phyloP scores from a whole-genome alignment of 2,888 invertebrate genomes.

The Andrena dorsata region DNA sequence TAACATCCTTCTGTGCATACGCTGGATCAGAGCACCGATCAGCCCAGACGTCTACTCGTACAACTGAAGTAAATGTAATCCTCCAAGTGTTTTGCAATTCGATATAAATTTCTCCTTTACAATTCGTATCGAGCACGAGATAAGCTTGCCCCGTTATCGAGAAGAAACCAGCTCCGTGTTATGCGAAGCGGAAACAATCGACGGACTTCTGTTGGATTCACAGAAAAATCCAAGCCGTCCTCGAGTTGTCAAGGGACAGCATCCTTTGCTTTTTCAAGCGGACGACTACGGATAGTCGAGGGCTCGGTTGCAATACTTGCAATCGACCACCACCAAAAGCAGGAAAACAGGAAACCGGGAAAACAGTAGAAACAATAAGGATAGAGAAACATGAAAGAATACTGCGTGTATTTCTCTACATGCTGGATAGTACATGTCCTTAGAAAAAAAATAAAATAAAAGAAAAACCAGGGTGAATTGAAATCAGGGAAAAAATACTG shows the following conservation, averaged over 20 bases:
- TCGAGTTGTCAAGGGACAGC: slow-evolving; percentile 6
- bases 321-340: neutral
- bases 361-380: slow-evolving; percentile 22
- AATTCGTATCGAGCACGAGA: neutral
- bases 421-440: slow-evolving; percentile 59
- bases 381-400: slow-evolving; percentile 58
- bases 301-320: neutral
- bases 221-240: slow-evolving; percentile 13
- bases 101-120: neutral
- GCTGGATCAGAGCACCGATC: slow-evolving; percentile 17
- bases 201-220: neutral
- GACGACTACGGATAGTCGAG: slow-evolving; percentile 10
- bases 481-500: slow-evolving; percentile 69
- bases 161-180: neutral
- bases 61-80: neutral
- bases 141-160: neutral
- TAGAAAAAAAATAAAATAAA: slow-evolving; percentile 46
- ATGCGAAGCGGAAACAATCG: neutral
- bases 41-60: neutral
- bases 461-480: slow-evolving; percentile 43
- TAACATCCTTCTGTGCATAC: slow-evolving; percentile 44
- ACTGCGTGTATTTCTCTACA: slow-evolving; percentile 61
- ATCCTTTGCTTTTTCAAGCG: neutral
- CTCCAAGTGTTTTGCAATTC: neutral
- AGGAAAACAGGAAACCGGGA: slow-evolving; percentile 1